Base-by-base conservation (phyloP, 2,797 vertebrate genomes). In the Aphelocoma californica region DNA sequence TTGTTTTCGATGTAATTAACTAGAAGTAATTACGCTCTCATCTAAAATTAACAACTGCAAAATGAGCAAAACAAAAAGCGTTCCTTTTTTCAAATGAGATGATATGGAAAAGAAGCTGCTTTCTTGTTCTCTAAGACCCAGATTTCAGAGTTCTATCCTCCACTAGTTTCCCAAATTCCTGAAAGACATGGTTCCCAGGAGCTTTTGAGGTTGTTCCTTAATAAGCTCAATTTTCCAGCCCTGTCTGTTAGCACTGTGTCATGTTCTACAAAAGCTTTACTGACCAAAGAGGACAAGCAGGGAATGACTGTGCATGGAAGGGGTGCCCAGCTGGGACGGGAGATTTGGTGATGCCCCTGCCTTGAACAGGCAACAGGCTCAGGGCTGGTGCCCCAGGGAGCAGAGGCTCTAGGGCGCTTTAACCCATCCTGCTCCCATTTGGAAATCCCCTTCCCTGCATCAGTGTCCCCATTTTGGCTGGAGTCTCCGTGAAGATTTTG, bases 291-390 rank as follows among this genome's bases (percentile, higher is more conserved):
- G 29, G 47, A 45, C 4, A 16, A 64, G 32, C 14, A 45, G 2
- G 8, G 40, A 56, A 44, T 1, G 48, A 8, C 32, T 42, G 20
- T 6, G 12, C 0, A 1, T 3, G 40, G 54, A 38, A 71, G 23
- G 9, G 29, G 6, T 10, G 65, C 5, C 14, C 11, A 25, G 44
- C 19, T 58, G 70, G 29, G 26, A 14, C 0, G 0, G 34, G 8
- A 32, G 29, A 20, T 29, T 5, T 25, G 54, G n/a, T 4, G 57
- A 31, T 6, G 18, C 10, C 40, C 53, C 10, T 26, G n/a, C 38
- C 56, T 29, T 5, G 18, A 58, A 19, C 9, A 28, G 1, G 2
- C 18, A 24, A n/a, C 36, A 47, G 31, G 54, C 32, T 48, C 28
- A 10, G 29, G 11, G 19, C 36, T 36, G 32, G 44, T n/a, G 42